Evolutionary conservation across 1,140 invertebrate species (phyloP).

Genomic region (Lanistes nyassanus): DNA sequence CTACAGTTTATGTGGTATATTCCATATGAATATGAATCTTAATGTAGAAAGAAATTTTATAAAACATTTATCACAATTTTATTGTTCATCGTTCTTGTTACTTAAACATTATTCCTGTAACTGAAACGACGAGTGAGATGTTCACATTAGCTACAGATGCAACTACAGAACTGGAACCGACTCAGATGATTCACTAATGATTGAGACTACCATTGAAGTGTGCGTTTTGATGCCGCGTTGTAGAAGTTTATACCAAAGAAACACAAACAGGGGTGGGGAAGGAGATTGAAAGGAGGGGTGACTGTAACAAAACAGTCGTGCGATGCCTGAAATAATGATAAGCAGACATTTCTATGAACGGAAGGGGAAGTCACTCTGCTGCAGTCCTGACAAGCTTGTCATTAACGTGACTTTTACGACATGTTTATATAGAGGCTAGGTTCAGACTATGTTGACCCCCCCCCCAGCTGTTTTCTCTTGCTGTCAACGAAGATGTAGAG

Average conservation of each 20-base stretch:
- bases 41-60: too few species aligned
- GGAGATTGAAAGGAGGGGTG: not conserved
- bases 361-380: not conserved
- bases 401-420: not conserved
- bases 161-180: too few species aligned
- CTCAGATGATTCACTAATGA: too few species aligned
- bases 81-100: too few species aligned
- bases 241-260: too few species aligned
- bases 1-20: too few species aligned
- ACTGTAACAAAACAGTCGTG: not conserved
- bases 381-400: not conserved
- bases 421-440: not conserved
- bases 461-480: not conserved
- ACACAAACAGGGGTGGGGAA: not conserved
- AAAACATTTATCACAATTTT: too few species aligned
- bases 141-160: not conserved
- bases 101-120: not conserved
- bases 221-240: too few species aligned
- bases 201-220: too few species aligned
- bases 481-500: not conserved
- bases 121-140: not conserved
- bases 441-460: not conserved
- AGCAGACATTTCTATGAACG: slow-evolving; percentile 1
- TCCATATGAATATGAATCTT: too few species aligned
- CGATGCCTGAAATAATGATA: not conserved